These are phyloP conservation scores for Xerus rutilus DNA, from an alignment of 2,797 vertebrate species.

Conservation along the genomic window DNA sequence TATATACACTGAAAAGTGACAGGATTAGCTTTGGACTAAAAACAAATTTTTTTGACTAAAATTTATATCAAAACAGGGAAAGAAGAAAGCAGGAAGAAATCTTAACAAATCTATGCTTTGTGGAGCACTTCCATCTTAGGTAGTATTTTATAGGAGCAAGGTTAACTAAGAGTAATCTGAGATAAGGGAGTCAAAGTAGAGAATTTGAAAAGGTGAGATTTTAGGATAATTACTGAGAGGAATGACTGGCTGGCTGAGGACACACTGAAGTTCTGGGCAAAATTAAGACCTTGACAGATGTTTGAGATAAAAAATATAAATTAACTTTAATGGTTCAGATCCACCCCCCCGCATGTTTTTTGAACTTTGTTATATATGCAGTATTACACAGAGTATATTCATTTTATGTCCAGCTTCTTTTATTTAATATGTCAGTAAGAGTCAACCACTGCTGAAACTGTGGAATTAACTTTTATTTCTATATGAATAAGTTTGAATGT, in stretches of 20 bases:
- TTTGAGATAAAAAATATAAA: neutral
- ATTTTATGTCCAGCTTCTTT: neutral
- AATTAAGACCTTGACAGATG: neutral
- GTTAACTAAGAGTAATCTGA: neutral
- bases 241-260: neutral
- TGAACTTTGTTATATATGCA: neutral
- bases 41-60: no score
- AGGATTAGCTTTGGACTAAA: neutral
- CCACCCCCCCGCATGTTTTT: neutral
- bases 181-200: neutral
- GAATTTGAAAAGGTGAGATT: neutral
- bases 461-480: neutral
- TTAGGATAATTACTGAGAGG: neutral
- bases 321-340: neutral
- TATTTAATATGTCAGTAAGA: neutral
- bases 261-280: neutral
- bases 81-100: conserved; percentile 17
- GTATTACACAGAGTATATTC: neutral
- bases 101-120: neutral
- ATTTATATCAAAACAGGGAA: neutral
- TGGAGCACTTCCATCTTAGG: neutral
- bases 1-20: neutral
- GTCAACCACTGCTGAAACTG: neutral
- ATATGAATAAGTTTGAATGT: neutral
- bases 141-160: neutral